A percentile compares a stretch with the other conserved stretches of the same genome.
Evolutionary conservation across 2,888 invertebrate species (phyloP).

Genomic region (Acholoe squamosa): DNA sequence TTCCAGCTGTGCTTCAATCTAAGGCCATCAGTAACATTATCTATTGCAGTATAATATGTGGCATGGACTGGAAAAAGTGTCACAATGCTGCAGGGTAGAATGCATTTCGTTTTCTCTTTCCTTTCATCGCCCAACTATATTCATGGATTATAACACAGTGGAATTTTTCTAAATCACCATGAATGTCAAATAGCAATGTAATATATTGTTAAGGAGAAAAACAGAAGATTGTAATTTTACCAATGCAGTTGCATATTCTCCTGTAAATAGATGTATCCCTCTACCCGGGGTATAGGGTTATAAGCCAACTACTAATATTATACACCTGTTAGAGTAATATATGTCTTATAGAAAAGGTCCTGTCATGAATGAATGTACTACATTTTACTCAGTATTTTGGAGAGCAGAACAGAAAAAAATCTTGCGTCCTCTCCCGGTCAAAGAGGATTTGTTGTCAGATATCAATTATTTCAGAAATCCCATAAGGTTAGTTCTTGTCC

Average conservation of each 20-base stretch:
- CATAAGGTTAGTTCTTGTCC: neutral
- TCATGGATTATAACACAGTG: neutral
- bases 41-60: too few relatives aligned
- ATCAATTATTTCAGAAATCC: constrained; percentile 1
- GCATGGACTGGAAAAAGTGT: too few relatives aligned
- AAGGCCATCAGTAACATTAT: too few relatives aligned
- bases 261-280: constrained; percentile 34
- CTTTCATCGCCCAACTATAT: neutral
- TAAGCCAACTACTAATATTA: neutral
- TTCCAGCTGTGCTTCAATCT: too few relatives aligned
- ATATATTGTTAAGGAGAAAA: constrained; percentile 33
- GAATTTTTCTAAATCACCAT: neutral
- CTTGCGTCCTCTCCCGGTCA: neutral
- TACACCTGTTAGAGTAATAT: neutral
- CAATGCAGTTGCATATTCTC: neutral
- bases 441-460: neutral
- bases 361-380: neutral
- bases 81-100: too few relatives aligned
- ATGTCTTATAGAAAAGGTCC: neutral
- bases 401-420: neutral
- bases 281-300: neutral
- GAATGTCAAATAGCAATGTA: constrained; percentile 17
- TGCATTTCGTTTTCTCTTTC: neutral
- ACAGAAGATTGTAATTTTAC: constrained; percentile 22
- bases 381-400: neutral